Conservation (phyloP, 1,140 invertebrate genomes). For the Mamestra configurata region DNA sequence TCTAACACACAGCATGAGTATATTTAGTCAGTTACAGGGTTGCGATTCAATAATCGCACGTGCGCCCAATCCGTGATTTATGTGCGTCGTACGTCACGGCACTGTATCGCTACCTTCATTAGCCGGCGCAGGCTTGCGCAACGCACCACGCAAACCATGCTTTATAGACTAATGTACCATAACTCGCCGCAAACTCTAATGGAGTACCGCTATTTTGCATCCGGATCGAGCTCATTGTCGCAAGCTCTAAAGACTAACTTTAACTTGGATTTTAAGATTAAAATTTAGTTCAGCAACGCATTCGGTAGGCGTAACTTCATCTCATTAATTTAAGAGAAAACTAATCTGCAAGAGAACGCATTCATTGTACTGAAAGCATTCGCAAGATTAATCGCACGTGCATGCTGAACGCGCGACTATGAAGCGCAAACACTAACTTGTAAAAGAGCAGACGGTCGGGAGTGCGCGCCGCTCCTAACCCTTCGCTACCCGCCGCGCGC, state of each 20-base stretch:
- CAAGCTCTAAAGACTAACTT: neutral
- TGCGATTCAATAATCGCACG: constrained; percentile 23
- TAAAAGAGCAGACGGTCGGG: neutral
- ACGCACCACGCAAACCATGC: neutral
- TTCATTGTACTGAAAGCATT: constrained; percentile 26
- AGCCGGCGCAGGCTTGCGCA: constrained; percentile 2
- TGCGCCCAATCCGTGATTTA: constrained; percentile 14
- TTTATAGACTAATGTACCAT: constrained; percentile 9
- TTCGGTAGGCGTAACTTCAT: constrained; percentile 5
- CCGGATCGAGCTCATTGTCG: neutral
- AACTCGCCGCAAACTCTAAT: constrained; percentile 5
- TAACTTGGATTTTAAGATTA: neutral
- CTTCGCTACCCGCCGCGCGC: constrained; percentile 39
- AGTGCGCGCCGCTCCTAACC: constrained; percentile 19
- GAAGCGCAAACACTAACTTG: neutral
- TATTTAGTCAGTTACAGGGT: too few species aligned
- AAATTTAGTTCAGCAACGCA: neutral
- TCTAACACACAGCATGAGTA: too few species aligned
- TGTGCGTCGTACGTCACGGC: constrained; percentile 21
- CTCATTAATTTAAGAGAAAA: constrained; percentile 16
- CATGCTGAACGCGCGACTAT: constrained; percentile 1
- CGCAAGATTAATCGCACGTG: constrained; percentile 1
- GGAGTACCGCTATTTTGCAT: neutral
- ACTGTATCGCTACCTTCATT: constrained; percentile 16
- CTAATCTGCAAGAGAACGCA: constrained; percentile 24